Evolutionary conservation across 2,113 vertebrate species (phyloP), one percentile per base, ranked within the genome.

Genomic region (Nerophis lumbriciformis): DNA sequence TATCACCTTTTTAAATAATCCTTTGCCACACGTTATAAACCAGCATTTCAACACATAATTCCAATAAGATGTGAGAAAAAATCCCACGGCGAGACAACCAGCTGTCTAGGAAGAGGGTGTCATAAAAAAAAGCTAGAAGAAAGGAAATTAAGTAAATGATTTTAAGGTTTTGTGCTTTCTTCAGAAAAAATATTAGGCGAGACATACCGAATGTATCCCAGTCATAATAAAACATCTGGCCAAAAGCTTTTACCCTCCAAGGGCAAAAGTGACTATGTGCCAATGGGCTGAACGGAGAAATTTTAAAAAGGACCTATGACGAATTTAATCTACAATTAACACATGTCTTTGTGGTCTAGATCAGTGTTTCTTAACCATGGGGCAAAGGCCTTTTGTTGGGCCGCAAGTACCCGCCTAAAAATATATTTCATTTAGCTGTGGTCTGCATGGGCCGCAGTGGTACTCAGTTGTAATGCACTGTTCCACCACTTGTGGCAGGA

Each of bases 31-130:
- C 78, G 48, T 80, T 63, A 63, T 48, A 66, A 14, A 54, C 71
- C 38, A 0, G 71, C 73, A 72, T 77, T 47, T 39, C 53, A 8
- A 62, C 66, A 73, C 63, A 38, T 79, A 76, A 65, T 19, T 77
- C 65, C 54, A 55, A 81, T 80, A 79, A 82, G 84, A 80, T 83
- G 82, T 75, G 84, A 44, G 6, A 69, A 73, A 73, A 69, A 38
- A 70, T 75, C 71, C 60, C 44, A 4, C 1, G 6, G 66, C 69
- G 81, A 78, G 15, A 47, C 47, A 63, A 66, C 59, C 83, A 85
- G 80, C 72, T 85, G 83, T 82, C 80, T 56, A 53, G 44, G 39
- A 59, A 66, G 66, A 74, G 61, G 44, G 68, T 70, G 74, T 63
- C 53, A 51, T 6, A 45, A 37, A 68, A 63, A 65, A 61, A 66